Percentiles rank a stretch among this genome's conserved stretches.
phyloP scores from a whole-genome alignment of 2,113 vertebrate species.

The Origma solitaria region DNA sequence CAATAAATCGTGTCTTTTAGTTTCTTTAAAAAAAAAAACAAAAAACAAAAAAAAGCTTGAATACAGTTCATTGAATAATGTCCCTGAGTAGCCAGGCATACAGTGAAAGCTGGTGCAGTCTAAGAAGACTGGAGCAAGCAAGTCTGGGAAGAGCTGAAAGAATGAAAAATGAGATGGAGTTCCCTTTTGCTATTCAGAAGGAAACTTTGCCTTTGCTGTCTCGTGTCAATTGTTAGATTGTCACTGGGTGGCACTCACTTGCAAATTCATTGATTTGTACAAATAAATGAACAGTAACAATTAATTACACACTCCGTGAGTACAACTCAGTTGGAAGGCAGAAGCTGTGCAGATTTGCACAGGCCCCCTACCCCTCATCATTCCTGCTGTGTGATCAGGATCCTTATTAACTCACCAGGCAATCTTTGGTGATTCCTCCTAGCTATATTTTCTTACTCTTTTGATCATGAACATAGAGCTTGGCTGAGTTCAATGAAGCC shows the following conservation, averaged over 20 bases:
- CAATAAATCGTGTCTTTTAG: not conserved
- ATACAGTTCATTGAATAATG: not conserved
- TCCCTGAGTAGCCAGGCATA: not conserved
- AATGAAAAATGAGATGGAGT: not conserved
- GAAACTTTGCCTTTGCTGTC: not conserved
- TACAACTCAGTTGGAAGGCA: constrained; percentile 9
- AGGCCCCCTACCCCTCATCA: no score
- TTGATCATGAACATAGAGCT: not conserved
- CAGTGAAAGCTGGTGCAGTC: not conserved
- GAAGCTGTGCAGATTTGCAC: not conserved
- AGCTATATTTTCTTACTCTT: not conserved
- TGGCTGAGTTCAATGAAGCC: not conserved
- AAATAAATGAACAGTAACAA: constrained; percentile 61
- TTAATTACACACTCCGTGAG: constrained; percentile 57
- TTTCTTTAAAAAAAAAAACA: not conserved
- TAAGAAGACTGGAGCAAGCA: not conserved
- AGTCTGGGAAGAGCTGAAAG: not conserved
- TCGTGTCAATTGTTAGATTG: constrained; percentile 12
- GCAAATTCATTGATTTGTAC: constrained; percentile 42
- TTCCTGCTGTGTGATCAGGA: not conserved
- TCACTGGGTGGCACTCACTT: constrained; percentile 44
- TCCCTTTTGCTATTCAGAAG: not conserved
- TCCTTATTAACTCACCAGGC: not conserved
- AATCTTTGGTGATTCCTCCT: not conserved
- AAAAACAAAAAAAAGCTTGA: not conserved